Base-by-base conservation (phyloP, 2,113 vertebrate genomes). In the Paralichthys olivaceus region DNA sequence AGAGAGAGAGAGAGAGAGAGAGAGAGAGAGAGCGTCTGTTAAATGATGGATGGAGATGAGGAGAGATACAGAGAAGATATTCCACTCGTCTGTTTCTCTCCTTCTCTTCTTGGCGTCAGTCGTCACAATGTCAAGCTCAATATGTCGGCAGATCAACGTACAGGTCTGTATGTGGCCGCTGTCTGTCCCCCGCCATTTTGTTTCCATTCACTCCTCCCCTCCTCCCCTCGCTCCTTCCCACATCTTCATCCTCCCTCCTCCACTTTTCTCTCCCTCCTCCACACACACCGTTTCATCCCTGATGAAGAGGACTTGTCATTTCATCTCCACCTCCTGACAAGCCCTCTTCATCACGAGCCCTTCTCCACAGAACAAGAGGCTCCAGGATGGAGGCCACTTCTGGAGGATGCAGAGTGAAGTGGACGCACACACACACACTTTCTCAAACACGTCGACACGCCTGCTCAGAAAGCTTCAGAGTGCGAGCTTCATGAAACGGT, bases 351-450 rank as follows among this genome's bases (percentile, higher is more conserved):
- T 57, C 58, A 19, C 58, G 17, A 20, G 22, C 32, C 45, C 45
- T 65, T 61, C 55, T 25, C 61, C 13, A 1, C 57, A 60, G 73
- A 69, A 29, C 60, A 22, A 80, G 54, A 56, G 54, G 54, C 11
- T 56, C n/a, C 22, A 43, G 40, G 40, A 43, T 14, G 40, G 40
- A 74, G 67, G 77, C 73, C 72, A 34, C 73, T 80, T 77, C 54
- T 66, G 12, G 19, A 43, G 75, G 60, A 51, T 17, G 1, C 0
- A 3, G 49, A 69, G 63, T 11, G 43, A 69, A 56, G 69, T 57
- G 53, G 72, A 74, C 74, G 58, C 53, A 51, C 75, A 17, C 54
- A 49, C 64, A 29, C 56, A 47, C 51, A 26, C 56, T 1, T 28
- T 22, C 45, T 47, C 60, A 49, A 29, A 55, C 34, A 57, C n/a